A percentile compares a stretch with the other conserved stretches of the same genome.
These are phyloP conservation scores for Vireo griseus DNA, from an alignment of 2,797 vertebrate species.

Conservation along the genomic window DNA sequence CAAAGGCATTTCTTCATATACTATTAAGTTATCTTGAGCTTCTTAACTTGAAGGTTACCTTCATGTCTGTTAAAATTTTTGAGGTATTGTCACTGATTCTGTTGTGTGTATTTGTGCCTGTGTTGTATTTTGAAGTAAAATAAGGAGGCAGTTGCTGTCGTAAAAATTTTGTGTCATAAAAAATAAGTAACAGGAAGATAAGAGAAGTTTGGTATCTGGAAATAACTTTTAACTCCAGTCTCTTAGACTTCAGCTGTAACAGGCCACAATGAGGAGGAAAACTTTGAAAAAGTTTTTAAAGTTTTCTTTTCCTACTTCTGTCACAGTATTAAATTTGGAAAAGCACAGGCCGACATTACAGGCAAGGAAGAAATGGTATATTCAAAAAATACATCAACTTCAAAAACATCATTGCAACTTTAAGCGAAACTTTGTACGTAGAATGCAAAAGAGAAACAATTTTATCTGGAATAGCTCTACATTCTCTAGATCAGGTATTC, in stretches of 20 bases:
- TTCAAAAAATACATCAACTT: not conserved
- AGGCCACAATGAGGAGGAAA: not conserved
- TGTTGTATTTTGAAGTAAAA: not conserved
- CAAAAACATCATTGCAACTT: not conserved
- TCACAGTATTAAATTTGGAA: not conserved
- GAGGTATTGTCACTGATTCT: not conserved
- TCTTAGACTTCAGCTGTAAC: not conserved
- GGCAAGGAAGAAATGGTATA: not conserved
- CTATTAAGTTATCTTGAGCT: not conserved
- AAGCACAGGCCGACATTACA: rapidly evolving
- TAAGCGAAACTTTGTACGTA: rapidly evolving
- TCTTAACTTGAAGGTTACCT: not conserved
- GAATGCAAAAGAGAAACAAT: not conserved
- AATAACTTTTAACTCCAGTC: not conserved
- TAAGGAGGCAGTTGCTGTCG: not conserved
- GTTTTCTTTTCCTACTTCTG: not conserved
- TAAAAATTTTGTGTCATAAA: not conserved
- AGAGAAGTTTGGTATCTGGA: not conserved
- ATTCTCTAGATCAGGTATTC: not conserved
- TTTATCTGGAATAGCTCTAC: not conserved
- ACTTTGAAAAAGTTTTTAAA: not conserved
- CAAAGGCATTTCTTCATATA: not conserved
- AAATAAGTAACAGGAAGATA: not conserved
- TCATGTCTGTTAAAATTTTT: not conserved
- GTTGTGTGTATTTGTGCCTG: not conserved